Conservation (phyloP, 2,888 invertebrate species). For the Lithophane leautieri region DNA sequence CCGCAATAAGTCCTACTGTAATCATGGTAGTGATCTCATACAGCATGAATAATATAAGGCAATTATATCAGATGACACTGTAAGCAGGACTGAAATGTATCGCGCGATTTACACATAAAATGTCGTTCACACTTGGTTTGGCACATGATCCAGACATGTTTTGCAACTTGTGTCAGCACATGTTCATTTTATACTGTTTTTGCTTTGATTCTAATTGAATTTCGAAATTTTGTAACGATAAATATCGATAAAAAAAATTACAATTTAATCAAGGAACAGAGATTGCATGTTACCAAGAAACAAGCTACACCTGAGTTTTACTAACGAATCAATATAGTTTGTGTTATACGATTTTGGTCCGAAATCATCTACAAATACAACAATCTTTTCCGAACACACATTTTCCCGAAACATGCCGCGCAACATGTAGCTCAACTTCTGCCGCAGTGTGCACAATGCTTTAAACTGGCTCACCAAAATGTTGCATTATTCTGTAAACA, state of each 20-base stretch:
- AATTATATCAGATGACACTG: constrained; percentile 58
- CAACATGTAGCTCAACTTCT: background rate
- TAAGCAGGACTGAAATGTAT: constrained; percentile 65
- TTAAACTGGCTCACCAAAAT: constrained; percentile 72
- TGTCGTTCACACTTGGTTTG: background rate
- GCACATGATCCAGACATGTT: constrained; percentile 1
- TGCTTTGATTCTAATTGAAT: background rate
- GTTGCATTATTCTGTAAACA: constrained; percentile 75
- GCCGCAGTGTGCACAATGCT: constrained; percentile 24
- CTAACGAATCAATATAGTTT: background rate
- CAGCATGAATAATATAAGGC: constrained; percentile 65
- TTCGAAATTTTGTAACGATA: background rate
- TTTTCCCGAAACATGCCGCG: background rate
- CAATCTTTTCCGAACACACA: background rate
- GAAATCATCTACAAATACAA: background rate
- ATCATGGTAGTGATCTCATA: constrained; percentile 62
- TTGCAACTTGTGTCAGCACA: background rate
- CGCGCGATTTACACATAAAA: constrained; percentile 73
- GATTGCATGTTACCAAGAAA: background rate
- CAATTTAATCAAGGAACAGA: background rate
- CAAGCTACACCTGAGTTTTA: background rate
- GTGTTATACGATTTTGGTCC: background rate
- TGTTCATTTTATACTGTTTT: background rate
- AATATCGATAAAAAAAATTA: background rate
- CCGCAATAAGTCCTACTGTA: constrained; percentile 44